Percentiles rank a stretch among this genome's conserved stretches.
These are phyloP conservation scores for Teleogryllus occipitalis DNA, from an alignment of 1,140 invertebrate species.

Conservation along the genomic window DNA sequence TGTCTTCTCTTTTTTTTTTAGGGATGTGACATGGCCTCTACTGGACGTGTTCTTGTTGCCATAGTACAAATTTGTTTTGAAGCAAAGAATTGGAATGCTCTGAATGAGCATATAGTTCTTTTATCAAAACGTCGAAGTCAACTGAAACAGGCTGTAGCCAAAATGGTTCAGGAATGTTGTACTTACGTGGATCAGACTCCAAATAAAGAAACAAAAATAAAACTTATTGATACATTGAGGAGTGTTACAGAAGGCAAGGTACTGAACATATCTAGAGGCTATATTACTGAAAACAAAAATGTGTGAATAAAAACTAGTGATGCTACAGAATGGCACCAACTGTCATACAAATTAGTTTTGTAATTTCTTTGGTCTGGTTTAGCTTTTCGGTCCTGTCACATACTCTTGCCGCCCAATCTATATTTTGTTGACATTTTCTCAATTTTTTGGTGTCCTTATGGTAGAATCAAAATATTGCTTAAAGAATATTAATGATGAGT, in stretches of 20 bases:
- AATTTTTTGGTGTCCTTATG: too few relatives aligned
- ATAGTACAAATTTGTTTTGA: slow-evolving; percentile 93
- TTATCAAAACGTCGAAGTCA: slow-evolving; percentile 92
- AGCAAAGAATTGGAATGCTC: slow-evolving; percentile 80
- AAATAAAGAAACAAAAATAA: slow-evolving; percentile 81
- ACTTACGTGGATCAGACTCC: slow-evolving; percentile 91
- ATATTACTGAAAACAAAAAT: not conserved
- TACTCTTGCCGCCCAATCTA: not conserved
- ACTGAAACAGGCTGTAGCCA: slow-evolving; percentile 94
- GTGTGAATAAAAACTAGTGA: too few relatives aligned
- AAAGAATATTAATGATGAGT: too few relatives aligned
- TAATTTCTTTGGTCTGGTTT: too few relatives aligned
- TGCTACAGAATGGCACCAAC: too few relatives aligned
- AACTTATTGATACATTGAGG: slow-evolving; percentile 91
- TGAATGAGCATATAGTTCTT: slow-evolving; percentile 91
- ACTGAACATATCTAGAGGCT: slow-evolving; percentile 19
- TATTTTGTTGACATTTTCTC: not conserved
- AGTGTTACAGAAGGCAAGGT: slow-evolving; percentile 95
- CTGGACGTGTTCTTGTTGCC: slow-evolving; percentile 84
- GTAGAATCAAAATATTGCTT: too few relatives aligned
- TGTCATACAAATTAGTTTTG: too few relatives aligned
- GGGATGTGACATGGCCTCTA: slow-evolving; percentile 92
- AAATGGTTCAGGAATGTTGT: slow-evolving; percentile 98
- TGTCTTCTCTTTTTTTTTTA: slow-evolving; percentile 32
- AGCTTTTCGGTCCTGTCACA: too few relatives aligned